Percentiles rank a stretch among this genome's conserved stretches.
These are phyloP conservation scores for Anarrhichthys ocellatus DNA, from an alignment of 2,113 vertebrate species.

Conservation along the genomic window DNA sequence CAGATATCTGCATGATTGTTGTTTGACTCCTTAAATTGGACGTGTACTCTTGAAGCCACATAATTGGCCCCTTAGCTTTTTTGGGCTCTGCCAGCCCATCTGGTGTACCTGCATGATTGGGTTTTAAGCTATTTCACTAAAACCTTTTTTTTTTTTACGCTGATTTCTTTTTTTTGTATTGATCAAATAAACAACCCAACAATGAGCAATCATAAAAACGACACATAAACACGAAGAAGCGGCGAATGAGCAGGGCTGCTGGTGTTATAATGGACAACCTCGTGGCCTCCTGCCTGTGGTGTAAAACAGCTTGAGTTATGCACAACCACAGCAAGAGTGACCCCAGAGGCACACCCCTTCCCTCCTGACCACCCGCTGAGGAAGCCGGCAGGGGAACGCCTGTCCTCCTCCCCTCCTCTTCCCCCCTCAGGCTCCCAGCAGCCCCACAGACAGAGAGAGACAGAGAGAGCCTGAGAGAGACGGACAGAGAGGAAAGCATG, in stretches of 20 bases:
- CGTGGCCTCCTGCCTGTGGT: constrained; percentile 33
- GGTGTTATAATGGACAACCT: constrained; percentile 12
- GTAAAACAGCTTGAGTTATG: constrained; percentile 63
- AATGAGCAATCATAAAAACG: neutral
- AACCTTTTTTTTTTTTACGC: neutral
- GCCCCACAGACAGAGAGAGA: neutral
- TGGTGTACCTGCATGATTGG: neutral
- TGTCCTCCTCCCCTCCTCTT: neutral
- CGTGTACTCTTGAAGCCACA: neutral
- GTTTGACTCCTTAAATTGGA: neutral
- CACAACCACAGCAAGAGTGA: constrained; percentile 52
- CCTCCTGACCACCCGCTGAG: constrained; percentile 35
- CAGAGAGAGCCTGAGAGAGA: neutral
- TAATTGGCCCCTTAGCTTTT: neutral
- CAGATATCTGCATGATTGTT: neutral
- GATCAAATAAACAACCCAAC: neutral
- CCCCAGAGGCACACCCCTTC: constrained; percentile 51
- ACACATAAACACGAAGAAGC: constrained; percentile 8
- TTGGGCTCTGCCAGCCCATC: neutral
- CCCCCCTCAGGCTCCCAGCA: constrained; percentile 16
- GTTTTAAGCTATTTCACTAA: neutral
- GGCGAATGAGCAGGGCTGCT: constrained; percentile 1
- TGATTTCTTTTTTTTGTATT: neutral
- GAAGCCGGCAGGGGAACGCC: neutral
- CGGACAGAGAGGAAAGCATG: constrained; percentile 27